phyloP scores from a whole-genome alignment of 1,140 invertebrate species.

The Hyles vespertilio region DNA sequence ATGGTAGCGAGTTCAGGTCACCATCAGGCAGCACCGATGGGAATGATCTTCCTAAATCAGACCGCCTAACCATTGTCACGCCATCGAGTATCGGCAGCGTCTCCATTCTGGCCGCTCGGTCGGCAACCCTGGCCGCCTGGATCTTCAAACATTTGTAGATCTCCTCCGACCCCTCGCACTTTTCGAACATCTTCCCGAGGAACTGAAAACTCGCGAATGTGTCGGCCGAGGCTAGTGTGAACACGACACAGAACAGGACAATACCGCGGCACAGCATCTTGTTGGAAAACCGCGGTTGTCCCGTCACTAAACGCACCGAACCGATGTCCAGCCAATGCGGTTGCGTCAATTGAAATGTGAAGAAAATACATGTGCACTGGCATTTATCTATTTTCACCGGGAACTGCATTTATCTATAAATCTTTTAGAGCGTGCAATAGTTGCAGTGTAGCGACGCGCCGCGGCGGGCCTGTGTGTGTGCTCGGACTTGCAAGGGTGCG shows the following conservation, averaged over 20 bases:
- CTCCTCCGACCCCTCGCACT: conserved; percentile 78
- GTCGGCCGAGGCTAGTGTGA: conserved; percentile 42
- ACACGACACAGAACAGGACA: conserved; percentile 54
- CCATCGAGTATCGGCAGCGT: conserved; percentile 80
- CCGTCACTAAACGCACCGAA: conserved; percentile 34
- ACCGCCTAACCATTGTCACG: conserved; percentile 70
- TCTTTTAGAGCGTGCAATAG: conserved; percentile 77
- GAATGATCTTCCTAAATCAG: conserved; percentile 49
- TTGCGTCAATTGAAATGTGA: conserved; percentile 71
- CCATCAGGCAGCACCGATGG: conserved; percentile 63
- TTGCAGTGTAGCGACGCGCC: conserved; percentile 65
- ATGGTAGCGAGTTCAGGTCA: conserved; percentile 68
- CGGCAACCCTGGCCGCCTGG: conserved; percentile 78
- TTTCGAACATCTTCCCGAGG: conserved; percentile 76
- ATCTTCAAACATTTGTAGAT: conserved; percentile 82
- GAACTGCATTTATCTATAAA: conserved; percentile 75
- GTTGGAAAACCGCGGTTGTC: conserved; percentile 41
- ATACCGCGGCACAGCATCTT: conserved; percentile 59
- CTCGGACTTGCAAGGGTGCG: conserved; percentile 13
- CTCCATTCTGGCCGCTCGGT: conserved; percentile 79
- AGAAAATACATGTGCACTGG: conserved; percentile 65
- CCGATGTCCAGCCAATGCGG: conserved; percentile 58
- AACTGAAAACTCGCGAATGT: conserved; percentile 60
- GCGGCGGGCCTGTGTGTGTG: conserved; percentile 62
- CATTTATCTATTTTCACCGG: conserved; percentile 77